Evolutionary conservation across 2,797 vertebrate species (phyloP).

Genomic region (Chiropotes sagulatus): DNA sequence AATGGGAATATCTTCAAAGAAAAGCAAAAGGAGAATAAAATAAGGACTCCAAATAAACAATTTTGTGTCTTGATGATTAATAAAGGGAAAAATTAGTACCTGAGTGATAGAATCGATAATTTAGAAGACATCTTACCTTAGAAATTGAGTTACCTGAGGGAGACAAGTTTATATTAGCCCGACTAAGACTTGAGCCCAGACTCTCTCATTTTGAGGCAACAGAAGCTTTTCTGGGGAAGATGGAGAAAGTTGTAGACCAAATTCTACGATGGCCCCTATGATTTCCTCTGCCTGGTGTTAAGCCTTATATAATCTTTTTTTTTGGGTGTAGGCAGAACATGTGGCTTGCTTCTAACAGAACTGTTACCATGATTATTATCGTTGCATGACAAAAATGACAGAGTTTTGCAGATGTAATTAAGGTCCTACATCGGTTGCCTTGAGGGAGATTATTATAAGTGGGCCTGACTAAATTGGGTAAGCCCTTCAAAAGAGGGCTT

Average conservation of each 20-base stretch:
- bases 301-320: not conserved
- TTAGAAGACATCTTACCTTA: not conserved
- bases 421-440: not conserved
- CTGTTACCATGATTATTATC: not conserved
- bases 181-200: not conserved
- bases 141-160: conserved; percentile 8
- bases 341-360: not conserved
- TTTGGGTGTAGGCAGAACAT: not conserved
- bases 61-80: not conserved
- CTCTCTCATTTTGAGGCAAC: conserved; percentile 5
- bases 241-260: not conserved
- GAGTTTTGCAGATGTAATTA: not conserved
- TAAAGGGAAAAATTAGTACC: not conserved
- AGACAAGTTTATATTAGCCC: conserved; percentile 5
- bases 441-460: not conserved
- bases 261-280: not conserved
- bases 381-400: not conserved
- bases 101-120: conserved; percentile 17
- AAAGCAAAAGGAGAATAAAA: conserved; percentile 25
- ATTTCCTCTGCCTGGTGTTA: not conserved
- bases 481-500: not conserved
- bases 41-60: not conserved
- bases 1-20: conserved; percentile 2
- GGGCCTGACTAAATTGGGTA: not conserved
- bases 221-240: not conserved